These are phyloP conservation scores for Epirrhoe tristata DNA, from an alignment of 2,888 invertebrate genomes.

Conservation along the genomic window DNA sequence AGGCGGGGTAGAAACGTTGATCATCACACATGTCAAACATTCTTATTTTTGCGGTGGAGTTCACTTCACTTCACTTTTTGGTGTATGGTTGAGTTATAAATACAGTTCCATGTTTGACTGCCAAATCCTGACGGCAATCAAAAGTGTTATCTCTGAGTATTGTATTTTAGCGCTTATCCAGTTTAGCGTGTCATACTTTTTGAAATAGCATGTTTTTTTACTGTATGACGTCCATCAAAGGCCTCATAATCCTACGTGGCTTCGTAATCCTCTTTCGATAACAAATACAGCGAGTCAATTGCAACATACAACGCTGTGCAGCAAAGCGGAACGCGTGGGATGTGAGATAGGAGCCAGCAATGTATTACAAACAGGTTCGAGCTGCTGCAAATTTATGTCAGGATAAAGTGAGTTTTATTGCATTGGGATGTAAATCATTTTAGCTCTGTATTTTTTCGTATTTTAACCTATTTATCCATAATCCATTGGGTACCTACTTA, in stretches of 20 bases:
- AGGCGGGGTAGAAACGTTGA: too few species aligned
- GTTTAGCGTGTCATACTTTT: neutral
- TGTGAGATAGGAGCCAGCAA: constrained; percentile 10
- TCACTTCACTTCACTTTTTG: too few species aligned
- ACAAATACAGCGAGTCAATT: constrained; percentile 20
- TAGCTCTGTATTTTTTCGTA: neutral
- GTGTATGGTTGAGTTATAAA: too few species aligned
- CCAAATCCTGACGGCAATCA: too few species aligned
- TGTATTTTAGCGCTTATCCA: neutral
- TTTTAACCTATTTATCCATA: neutral
- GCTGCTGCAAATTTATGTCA: neutral
- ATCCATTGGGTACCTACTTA: too few species aligned
- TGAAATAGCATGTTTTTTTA: neutral
- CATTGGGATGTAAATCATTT: neutral
- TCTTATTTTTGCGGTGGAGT: too few species aligned
- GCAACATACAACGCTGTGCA: constrained; percentile 14
- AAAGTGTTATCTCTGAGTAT: neutral
- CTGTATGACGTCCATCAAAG: neutral
- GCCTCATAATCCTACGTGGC: constrained; percentile 1
- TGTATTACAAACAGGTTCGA: neutral
- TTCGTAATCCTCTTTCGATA: constrained; percentile 18
- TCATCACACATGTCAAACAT: too few species aligned
- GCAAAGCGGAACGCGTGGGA: constrained; percentile 17
- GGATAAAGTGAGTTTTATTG: constrained; percentile 1
- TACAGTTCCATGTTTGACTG: too few species aligned